Evolutionary conservation across 2,113 vertebrate genomes (phyloP), one percentile per base, ranked within the genome.

Genomic region (Dunckerocampus dactyliophorus): DNA sequence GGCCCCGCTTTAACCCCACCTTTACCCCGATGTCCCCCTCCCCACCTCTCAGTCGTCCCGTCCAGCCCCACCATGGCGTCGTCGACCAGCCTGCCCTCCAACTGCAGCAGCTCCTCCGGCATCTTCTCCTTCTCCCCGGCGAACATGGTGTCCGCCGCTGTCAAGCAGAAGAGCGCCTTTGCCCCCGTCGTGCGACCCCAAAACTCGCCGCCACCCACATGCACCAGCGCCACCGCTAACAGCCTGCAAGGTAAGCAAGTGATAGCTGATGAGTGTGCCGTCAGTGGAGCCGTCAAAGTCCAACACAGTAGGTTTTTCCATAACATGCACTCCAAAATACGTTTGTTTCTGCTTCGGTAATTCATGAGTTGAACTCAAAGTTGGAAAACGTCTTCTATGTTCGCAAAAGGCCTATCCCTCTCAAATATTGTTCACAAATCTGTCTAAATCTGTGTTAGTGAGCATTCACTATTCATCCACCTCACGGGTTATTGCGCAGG

Each of bases 111-210:
- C 79, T 95, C 95, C 84, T 97, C 95, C 1, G 94, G 95, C 80
- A 97, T 97, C 84, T 98, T 98, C 90, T 98, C 95, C 87, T 98
- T 98, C 91, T 98, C 95, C 80, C 95, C 95, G 80, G 95, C 95
- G 89, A 98, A 98, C 91, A 98, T 98, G 95, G 95, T 98, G 79
- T 98, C 95, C 0, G 95, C 95, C 0, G 95, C 88, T 6, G 88
- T 98, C 89, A 98, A 98, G 72, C 95, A 98, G 91, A 98, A 98
- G 93, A 98, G 95, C 71, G 95, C 95, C 67, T 98, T 98, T 2
- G 95, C 95, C 4, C 95, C 95, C 0, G 95, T 97, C 0, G 95
- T 98, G 75, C 93, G 95, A 90, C 95, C 95, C 53, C 95, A 98
- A 65, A 95, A 94, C 65, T 98, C 95, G 48, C 95, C 95, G 5